phyloP scores from a whole-genome alignment of 2,797 vertebrate genomes.

The Denticeps clupeoides region DNA sequence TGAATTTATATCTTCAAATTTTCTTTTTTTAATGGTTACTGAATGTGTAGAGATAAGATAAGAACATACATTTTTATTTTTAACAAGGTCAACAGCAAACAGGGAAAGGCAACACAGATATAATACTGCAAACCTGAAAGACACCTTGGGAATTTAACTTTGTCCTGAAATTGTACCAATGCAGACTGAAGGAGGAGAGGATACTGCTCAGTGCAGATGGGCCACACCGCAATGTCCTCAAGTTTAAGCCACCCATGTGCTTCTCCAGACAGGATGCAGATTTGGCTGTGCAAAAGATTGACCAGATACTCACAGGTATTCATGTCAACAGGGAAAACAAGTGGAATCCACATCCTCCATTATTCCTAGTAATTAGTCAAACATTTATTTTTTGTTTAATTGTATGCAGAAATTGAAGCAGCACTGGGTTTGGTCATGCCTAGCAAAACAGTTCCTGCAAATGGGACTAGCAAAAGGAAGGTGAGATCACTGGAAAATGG shows the following conservation, averaged over 20 bases:
- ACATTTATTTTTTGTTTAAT: slow-evolving; percentile 15
- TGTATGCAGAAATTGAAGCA: slow-evolving; percentile 69
- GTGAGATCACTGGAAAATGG: slow-evolving; percentile 42
- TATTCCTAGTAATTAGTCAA: no score
- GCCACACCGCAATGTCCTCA: slow-evolving; percentile 86
- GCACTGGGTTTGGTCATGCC: slow-evolving; percentile 41
- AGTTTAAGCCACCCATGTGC: slow-evolving; percentile 95
- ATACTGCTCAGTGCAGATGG: slow-evolving; percentile 90
- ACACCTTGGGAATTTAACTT: not conserved
- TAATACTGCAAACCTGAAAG: not conserved
- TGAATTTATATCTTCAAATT: no score
- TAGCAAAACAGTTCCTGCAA: slow-evolving; percentile 24
- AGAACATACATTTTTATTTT: no score
- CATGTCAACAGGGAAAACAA: no score
- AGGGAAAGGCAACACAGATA: not conserved
- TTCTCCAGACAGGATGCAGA: slow-evolving; percentile 77
- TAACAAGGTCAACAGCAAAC: no score
- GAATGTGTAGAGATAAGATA: no score
- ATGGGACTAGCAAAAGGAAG: slow-evolving; percentile 49
- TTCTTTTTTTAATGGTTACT: no score
- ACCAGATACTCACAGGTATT: slow-evolving; percentile 80
- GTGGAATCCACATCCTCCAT: no score
- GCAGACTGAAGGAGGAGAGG: slow-evolving; percentile 74
- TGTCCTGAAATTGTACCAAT: not conserved
- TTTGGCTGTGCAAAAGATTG: slow-evolving; percentile 67